Evolutionary conservation across 2,888 invertebrate genomes (phyloP), one percentile per base, ranked within the genome.

Genomic region (Rhagonycha lutea): DNA sequence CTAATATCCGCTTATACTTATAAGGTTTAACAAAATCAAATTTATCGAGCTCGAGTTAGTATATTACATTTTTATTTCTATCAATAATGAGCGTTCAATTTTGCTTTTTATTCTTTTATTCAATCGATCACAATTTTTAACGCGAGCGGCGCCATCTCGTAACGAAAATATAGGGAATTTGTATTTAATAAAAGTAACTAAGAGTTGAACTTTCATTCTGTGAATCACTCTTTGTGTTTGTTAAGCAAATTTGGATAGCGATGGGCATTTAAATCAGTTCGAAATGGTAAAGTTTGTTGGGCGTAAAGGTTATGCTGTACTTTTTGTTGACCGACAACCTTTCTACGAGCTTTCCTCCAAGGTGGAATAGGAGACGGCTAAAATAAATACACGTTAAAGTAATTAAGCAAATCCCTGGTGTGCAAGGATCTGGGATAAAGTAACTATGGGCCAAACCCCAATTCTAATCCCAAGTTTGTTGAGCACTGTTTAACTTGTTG

Each of bases 341-440:
- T 23, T 14, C 29, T 24, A 18, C 14, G 14, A 24, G 29, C 47
- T 68, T 70, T 61, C 24, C n/a, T 61, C 60, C 5, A 23, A 73
- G 62, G 75, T 62, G 70, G 61, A 73, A 65, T 65, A 69, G 63
- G 61, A 69, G 32, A 70, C 70, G 29, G 70, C 24, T 67, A 76
- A 76, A 76, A 76, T 74, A 77, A 81, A 80, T 80, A 80, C 80
- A 80, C 79, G 80, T 81, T 81, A 81, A 79, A 79, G 80, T 80
- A 80, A 81, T 81, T 81, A 81, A 80, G 73, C 79, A 80, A 81
- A 81, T 81, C 80, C 80, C 79, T 71, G 69, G 78, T 79, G 79
- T 81, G 77, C 72, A 78, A 80, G 69, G 74, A 72, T 72, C 67
- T 65, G 75, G 73, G 70, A 69, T 72, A 72, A 70, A 77, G 74